Base-by-base conservation (phyloP, 2,888 invertebrate genomes). In the Hoplodrina ambigua region DNA sequence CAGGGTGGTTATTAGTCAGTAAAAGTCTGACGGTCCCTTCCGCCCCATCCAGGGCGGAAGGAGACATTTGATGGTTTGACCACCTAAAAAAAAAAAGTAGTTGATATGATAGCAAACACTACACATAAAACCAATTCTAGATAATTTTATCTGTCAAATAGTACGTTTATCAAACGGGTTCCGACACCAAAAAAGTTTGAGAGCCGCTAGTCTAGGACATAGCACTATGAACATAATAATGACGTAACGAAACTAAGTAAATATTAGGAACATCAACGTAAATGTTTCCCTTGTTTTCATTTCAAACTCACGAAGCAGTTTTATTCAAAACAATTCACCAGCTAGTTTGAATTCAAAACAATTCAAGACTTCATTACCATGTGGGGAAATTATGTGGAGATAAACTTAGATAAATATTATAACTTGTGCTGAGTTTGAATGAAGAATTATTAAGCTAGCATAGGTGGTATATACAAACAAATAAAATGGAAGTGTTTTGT, bases 291-390 rank as follows among this genome's bases (percentile, higher is more conserved):
- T 53, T 69, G 61, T 75, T 74, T 59, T 37, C 50, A 8, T 46
- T 54, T 46, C 13, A 37, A 71, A 57, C 49, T 65, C 60, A 33
- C 30, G 17, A n/a, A 59, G 55, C 13, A 60, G 25, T 76, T 75
- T 64, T 61, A 61, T 76, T 65, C 49, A 76, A 62, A 77, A 77
- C 61, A 62, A 41, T 61, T 58, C 54, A 49, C 58, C 5, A 66
- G 25, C 50, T 58, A 55, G 69, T 78, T 78, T 75, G 78, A 82
- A 76, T 79, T 83, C 68, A 73, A 75, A 75, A 75, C 52, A 75
- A 59, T 61, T 63, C 30, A 55, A 55, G 50, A 63, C 55, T 75
- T 55, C 46, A 75, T 52, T 70, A 75, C 11, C 63, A 63, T 75
- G 41, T 56, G 44, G 25, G n/a, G 19, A 37, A 55, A 46, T 74